phyloP scores from a whole-genome alignment of 2,797 vertebrate genomes.

The Arnoldichthys spilopterus region DNA sequence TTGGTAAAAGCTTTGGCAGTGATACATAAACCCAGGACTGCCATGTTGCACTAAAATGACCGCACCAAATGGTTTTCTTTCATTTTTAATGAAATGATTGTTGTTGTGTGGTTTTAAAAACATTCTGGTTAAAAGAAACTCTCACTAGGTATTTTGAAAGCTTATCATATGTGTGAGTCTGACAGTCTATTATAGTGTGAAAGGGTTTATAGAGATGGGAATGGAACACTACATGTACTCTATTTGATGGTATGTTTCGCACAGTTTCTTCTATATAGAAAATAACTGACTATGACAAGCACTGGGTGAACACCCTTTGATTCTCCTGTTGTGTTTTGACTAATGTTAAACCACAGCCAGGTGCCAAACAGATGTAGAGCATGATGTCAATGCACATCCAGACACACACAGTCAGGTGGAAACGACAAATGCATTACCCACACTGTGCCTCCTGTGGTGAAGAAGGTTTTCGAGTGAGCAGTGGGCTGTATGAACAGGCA shows the following conservation, averaged over 20 bases:
- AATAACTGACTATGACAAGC: not conserved
- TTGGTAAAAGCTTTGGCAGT: not conserved
- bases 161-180: not conserved
- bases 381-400: not conserved
- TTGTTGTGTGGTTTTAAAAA: not conserved
- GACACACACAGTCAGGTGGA: constrained; percentile 1
- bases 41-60: constrained; percentile 5
- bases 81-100: constrained; percentile 4
- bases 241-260: not conserved
- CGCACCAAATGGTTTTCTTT: constrained; percentile 2
- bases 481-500: constrained; percentile 1
- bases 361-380: not conserved
- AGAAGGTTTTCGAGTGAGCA: constrained; percentile 2
- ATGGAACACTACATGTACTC: not conserved
- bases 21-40: not conserved
- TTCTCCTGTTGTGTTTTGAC: not conserved
- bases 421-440: constrained; percentile 3
- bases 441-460: constrained; percentile 8
- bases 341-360: constrained; percentile 1
- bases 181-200: not conserved
- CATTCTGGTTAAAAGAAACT: not conserved
- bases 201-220: not conserved
- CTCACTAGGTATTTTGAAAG: not conserved
- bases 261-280: not conserved
- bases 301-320: not conserved